Base-by-base conservation (phyloP, 2,888 invertebrate species). In the Synergus umbraculus region DNA sequence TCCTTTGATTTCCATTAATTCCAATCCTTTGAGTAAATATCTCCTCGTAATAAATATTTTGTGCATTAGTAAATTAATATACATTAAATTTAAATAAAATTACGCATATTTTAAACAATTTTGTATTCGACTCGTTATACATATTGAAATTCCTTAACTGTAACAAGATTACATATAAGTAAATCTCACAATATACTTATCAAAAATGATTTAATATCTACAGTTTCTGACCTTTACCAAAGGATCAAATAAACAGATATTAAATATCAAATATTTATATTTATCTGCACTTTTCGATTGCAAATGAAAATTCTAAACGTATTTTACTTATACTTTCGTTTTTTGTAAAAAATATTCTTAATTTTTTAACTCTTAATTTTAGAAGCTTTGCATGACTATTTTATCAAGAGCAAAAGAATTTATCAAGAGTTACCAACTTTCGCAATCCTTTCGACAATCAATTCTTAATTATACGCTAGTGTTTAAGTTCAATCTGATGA, bases 11-110 rank as follows among this genome's bases (percentile, higher is more conserved):
- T 15, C 15, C 15, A 63, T 13, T 29, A 49, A 29, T 69, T 22
- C 69, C 29, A 12, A 69, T 46, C 67, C 18, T 44, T 46, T 67
- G 0, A 3, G n/a, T n/a, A n/a, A n/a, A n/a, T 49, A 49, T 9
- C 44, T 37, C 5, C 5, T 37, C 37, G 37, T 37, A 37, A 37
- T 37, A 5, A 37, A 37, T 7, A 37, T 37, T 37, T 5, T 37
- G 37, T 37, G 5, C 37, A 5, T 37, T 7, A 37, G 5, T 37
- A 37, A 37, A 37, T 37, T 37, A 37, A 37, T 37, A 37, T 37
- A 29, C 2, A 29, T 29, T 29, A 29, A 29, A 29, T 29, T 29
- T 29, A 29, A 97, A 98, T 88, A 97, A 97, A 90, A 97, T 95
- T 0, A 54, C 5, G 0, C 13, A 54, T 15, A 54, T n/a, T 54